Evolutionary conservation across 2,888 invertebrate genomes (phyloP).

Genomic region (Teinopalpus imperialis): DNA sequence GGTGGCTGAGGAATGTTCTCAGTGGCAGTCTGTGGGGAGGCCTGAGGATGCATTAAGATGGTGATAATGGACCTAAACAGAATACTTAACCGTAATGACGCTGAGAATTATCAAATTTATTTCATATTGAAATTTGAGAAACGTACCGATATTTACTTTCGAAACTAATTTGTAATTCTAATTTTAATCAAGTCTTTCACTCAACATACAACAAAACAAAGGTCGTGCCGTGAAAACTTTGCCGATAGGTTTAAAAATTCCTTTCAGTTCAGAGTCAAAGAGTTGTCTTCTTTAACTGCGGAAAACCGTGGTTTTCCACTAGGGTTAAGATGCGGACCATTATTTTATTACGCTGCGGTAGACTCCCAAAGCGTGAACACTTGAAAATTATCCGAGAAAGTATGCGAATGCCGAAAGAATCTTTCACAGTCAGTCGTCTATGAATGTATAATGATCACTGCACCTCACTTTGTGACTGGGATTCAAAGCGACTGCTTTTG

Average conservation of each 20-base stretch:
- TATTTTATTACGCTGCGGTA: conserved; percentile 75
- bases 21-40: too few species aligned
- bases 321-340: conserved; percentile 47
- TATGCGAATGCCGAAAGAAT: conserved; percentile 54
- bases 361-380: conserved; percentile 51
- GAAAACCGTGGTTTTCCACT: conserved; percentile 13
- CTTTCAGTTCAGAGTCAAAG: conserved; percentile 15
- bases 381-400: conserved; percentile 59
- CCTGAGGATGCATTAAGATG: too few species aligned
- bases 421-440: conserved; percentile 66
- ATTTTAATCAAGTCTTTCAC: too few species aligned
- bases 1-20: too few species aligned
- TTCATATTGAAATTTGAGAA: too few species aligned
- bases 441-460: conserved; percentile 75
- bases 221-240: not conserved
- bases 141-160: too few species aligned
- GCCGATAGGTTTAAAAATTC: conserved; percentile 1
- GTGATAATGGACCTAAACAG: too few species aligned
- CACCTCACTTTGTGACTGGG: conserved; percentile 38
- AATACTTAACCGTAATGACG: too few species aligned
- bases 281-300: conserved; percentile 7
- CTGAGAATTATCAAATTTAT: too few species aligned
- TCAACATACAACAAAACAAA: not conserved
- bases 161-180: too few species aligned
- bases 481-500: conserved; percentile 33